Percentiles rank a stretch among this genome's conserved stretches.
Evolutionary conservation across 2,113 vertebrate species (phyloP).

Genomic region (Bufo gargarizans): DNA sequence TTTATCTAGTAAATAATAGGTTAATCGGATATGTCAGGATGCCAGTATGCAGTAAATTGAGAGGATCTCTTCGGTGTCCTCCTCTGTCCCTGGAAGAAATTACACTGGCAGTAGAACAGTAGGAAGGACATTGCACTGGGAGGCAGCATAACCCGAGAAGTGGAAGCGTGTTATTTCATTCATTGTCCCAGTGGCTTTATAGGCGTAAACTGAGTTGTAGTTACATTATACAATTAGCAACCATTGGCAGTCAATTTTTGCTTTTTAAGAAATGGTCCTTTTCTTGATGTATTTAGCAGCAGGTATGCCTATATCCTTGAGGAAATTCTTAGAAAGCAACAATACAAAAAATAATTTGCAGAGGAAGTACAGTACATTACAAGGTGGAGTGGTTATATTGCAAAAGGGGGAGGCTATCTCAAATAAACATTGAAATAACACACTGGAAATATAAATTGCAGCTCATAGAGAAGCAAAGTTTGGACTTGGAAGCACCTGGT

Average conservation of each 20-base stretch:
- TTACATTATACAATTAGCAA: not conserved
- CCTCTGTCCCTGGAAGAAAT: not conserved
- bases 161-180: not conserved
- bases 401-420: not conserved
- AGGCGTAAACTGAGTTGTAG: not conserved
- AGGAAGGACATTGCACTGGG: conserved; percentile 8
- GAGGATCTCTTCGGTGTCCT: not conserved
- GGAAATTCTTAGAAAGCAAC: conserved; percentile 36
- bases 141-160: conserved; percentile 16
- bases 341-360: conserved; percentile 32
- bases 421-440: conserved; percentile 23
- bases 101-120: conserved; percentile 12
- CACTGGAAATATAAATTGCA: not conserved
- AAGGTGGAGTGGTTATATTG: conserved; percentile 23
- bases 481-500: too few species aligned
- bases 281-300: conserved; percentile 34
- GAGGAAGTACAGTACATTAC: conserved; percentile 36
- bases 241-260: not conserved
- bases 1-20: not conserved
- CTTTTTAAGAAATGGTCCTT: not conserved
- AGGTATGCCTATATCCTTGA: conserved; percentile 35
- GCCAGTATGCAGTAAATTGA: not conserved
- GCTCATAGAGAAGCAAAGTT: not conserved
- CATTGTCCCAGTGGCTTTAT: not conserved
- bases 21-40: not conserved